These are phyloP conservation scores for Microtus ochrogaster DNA, from an alignment of 2,113 vertebrate species.

Conservation along the genomic window DNA sequence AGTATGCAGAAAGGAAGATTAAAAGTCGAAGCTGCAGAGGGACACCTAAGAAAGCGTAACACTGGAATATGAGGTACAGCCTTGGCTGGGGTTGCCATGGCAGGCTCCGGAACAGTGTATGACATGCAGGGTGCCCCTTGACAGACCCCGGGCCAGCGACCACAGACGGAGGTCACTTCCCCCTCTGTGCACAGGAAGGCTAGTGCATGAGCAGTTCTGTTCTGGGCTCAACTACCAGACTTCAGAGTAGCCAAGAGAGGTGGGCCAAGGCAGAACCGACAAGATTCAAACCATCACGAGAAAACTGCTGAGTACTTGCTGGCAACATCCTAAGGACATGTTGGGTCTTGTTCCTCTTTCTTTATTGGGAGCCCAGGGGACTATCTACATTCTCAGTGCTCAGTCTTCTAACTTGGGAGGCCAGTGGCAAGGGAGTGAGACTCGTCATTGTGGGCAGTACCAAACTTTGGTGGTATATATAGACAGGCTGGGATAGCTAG, in stretches of 20 bases:
- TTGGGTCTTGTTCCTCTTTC: background rate
- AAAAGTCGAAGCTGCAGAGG: background rate
- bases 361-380: background rate
- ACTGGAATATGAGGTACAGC: background rate
- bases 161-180: background rate
- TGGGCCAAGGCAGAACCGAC: background rate
- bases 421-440: background rate
- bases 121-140: accelerated
- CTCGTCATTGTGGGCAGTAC: background rate
- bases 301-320: background rate
- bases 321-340: background rate
- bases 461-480: background rate
- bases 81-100: background rate
- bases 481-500: background rate
- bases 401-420: background rate
- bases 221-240: background rate
- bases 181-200: background rate
- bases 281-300: background rate
- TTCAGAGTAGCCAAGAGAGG: background rate
- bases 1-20: background rate
- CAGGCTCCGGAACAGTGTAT: background rate
- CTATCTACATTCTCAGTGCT: background rate
- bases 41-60: conserved; percentile 4
- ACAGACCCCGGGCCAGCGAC: accelerated
- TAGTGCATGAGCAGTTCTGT: background rate